Base-by-base conservation (phyloP, 2,888 invertebrate species). In the Linnaemya tessellans region DNA sequence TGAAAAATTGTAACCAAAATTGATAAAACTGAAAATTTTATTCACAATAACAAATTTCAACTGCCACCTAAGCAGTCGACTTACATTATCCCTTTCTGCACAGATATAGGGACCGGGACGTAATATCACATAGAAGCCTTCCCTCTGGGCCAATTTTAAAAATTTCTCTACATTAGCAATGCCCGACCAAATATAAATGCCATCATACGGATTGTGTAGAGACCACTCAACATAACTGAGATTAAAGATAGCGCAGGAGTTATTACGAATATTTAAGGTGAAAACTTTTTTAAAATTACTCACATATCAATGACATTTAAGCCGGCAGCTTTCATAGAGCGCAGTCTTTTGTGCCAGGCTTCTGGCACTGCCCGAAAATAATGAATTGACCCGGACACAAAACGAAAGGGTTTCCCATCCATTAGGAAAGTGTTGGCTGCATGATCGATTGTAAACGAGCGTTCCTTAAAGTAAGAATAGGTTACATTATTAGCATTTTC, bases 51-150 rank as follows among this genome's bases (percentile, higher is more conserved):
- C 30, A n/a, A n/a, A n/a, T n/a, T n/a, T n/a, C n/a, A n/a, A n/a
- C n/a, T n/a, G n/a, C n/a, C n/a, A n/a, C n/a, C n/a, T n/a, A n/a
- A n/a, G n/a, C n/a, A n/a, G n/a, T n/a, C 3, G 13, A 75, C 88
- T 88, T 90, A 94, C 95, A 91, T 94, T 93, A 89, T 98, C 98
- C 92, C 97, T 95, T 93, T 98, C 98, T 10, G 96, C 97, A 91
- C 97, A 97, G 87, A 98, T 98, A 89, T 97, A 98, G 0, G 98
- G 98, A 0, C 98, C 98, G 0, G 97, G 96, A 30, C 98, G 93
- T 0, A 98, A 92, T 38, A 98, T 94, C 0, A 97, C 97, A 15
- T 96, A 93, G 20, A 98, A 93, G 51, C 95, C 96, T 90, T 96
- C 96, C 87, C 96, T 95, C 84, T 96, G 94, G 0, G 98, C 98